Evolutionary conservation across 1,140 invertebrate genomes (phyloP), one percentile per base, ranked within the genome.

Genomic region (Drosophila kohkoa): DNA sequence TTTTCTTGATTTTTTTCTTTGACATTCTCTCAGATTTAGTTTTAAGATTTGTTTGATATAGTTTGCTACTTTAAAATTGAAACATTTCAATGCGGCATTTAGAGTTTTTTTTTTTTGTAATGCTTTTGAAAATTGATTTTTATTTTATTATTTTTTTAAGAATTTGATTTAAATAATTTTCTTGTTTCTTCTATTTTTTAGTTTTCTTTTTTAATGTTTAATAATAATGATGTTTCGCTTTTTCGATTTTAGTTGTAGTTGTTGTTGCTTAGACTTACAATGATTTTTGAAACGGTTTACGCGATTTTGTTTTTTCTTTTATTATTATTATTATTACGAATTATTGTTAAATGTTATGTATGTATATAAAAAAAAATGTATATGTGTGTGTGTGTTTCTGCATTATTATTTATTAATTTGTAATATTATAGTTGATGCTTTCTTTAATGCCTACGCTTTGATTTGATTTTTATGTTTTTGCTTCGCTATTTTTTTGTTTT

Each of bases 261-360:
- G 25, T 66, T 8, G 43, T 65, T 8, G n/a, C 52, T 38, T 79
- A 68, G 7, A 48, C 49, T 51, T 59, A 79, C n/a, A 76, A 76
- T 46, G 62, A 66, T 66, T 78, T 77, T 75, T 25, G 20, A 70
- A 79, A 82, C 65, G 69, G 10, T 66, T 54, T 49, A 82, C 70
- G 65, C 20, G 20, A 4, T 25, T 25, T 25, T 25, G 3, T 25
- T 3, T 25, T 25, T 25, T 25, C 65, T 43, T 51, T 15, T 49
- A 48, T 77, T 65, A 51, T 49, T 67, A 25, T 51, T 43, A 55
- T 15, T 57, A 49, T 57, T 59, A 41, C 25, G 48, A 55, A 68
- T 77, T 82, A 52, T 70, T 60, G 51, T 69, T 83, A 74, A 48
- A 57, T 45, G 45, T 68, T 52, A 51, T 45, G 55, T 46, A 20